phyloP scores from a whole-genome alignment of 1,140 invertebrate genomes.

The Psilanteris sp. region DNA sequence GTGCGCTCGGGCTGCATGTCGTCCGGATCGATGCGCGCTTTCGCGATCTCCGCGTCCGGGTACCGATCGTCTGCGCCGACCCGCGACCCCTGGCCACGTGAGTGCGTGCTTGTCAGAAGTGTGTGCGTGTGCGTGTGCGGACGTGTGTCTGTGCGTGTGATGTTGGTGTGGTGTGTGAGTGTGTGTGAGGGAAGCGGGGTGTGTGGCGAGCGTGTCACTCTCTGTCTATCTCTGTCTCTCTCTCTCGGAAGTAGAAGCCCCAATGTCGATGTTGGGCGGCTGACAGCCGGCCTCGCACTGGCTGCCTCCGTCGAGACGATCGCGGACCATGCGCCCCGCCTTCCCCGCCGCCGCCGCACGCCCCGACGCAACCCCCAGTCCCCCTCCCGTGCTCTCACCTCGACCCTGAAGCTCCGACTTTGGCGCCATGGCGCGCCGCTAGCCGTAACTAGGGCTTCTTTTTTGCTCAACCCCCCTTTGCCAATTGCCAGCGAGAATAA shows the following conservation, averaged over 20 bases:
- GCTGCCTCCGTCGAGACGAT: slow-evolving; percentile 59
- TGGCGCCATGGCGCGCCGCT: slow-evolving; percentile 58
- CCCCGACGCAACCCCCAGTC: slow-evolving; percentile 62
- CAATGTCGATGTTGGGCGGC: slow-evolving; percentile 76
- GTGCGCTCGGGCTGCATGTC: no score
- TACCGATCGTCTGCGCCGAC: background rate
- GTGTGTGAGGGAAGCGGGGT: slow-evolving; percentile 14
- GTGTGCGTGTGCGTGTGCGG: slow-evolving; percentile 3
- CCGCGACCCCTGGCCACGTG: slow-evolving; percentile 1
- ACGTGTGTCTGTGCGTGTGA: slow-evolving; percentile 3
- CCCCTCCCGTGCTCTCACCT: slow-evolving; percentile 60
- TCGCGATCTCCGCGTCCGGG: no score
- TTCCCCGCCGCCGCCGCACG: no score
- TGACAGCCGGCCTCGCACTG: slow-evolving; percentile 79
- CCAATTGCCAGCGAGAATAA: slow-evolving; percentile 38
- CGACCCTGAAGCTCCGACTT: slow-evolving; percentile 61
- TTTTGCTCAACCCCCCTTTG: slow-evolving; percentile 34
- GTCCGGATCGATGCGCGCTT: no score
- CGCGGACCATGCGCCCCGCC: slow-evolving; percentile 69
- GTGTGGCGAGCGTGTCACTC: slow-evolving; percentile 22
- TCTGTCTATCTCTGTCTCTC: no score
- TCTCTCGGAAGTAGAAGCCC: slow-evolving; percentile 50
- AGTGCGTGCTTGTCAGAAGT: background rate
- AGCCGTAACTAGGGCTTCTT: slow-evolving; percentile 57
- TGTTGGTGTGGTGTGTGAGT: slow-evolving; percentile 13